A percentile compares a stretch with the other conserved stretches of the same genome.
Evolutionary conservation across 1,140 invertebrate species (phyloP).

Genomic region (Rhopalosiphum padi): DNA sequence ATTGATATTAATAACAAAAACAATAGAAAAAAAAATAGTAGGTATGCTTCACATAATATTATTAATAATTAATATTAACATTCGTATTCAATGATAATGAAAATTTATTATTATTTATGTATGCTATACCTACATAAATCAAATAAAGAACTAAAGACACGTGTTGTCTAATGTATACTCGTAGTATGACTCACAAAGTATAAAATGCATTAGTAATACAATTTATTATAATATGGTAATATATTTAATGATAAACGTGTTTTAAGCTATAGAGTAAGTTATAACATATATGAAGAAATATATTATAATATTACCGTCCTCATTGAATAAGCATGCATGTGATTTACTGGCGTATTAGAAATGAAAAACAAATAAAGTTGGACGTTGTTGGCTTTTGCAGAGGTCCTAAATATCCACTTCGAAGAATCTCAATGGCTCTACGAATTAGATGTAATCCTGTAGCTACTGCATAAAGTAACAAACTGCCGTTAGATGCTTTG

Average conservation of each 20-base stretch:
- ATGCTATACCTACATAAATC: background rate
- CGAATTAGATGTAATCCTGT: background rate
- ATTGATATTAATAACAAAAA: background rate
- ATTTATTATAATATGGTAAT: background rate
- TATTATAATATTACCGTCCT: background rate
- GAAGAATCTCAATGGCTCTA: background rate
- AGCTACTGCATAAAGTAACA: background rate
- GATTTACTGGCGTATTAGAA: background rate
- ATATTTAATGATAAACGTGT: background rate
- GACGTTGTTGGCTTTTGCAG: background rate
- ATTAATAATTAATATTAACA: background rate
- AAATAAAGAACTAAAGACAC: background rate
- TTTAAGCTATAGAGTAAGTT: background rate
- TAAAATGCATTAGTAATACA: background rate
- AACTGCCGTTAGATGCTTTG: background rate
- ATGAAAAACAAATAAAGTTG: background rate
- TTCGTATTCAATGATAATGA: too few species aligned
- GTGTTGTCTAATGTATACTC: too few species aligned
- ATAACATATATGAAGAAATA: background rate
- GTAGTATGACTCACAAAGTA: background rate
- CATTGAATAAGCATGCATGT: background rate
- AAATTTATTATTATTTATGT: background rate
- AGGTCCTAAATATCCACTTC: constrained; percentile 14
- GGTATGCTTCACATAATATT: background rate
- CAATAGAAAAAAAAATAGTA: background rate